These are phyloP conservation scores for Orchesellides sinensis DNA, from an alignment of 2,888 invertebrate genomes.

Conservation along the genomic window DNA sequence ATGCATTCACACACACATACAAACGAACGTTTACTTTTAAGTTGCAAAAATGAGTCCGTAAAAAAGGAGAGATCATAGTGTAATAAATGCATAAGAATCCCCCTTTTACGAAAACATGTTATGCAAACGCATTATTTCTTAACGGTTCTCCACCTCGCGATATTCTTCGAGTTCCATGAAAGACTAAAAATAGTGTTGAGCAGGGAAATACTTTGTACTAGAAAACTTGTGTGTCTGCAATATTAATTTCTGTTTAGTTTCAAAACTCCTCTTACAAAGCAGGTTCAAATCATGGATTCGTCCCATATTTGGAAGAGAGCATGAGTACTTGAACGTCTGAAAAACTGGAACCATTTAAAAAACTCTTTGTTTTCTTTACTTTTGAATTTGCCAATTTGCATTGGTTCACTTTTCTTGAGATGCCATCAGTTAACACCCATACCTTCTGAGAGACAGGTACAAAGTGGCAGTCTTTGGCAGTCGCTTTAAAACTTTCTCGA, in stretches of 20 bases:
- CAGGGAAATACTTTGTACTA: slow-evolving; percentile 74
- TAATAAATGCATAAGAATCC: slow-evolving; percentile 65
- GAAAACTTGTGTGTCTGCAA: slow-evolving; percentile 64
- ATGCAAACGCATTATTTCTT: slow-evolving; percentile 41
- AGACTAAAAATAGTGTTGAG: slow-evolving; percentile 74
- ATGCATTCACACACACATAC: slow-evolving; percentile 40
- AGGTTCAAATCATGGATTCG: slow-evolving; percentile 44
- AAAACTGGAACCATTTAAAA: slow-evolving; percentile 44
- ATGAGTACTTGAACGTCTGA: slow-evolving; percentile 55
- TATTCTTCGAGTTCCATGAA: slow-evolving; percentile 68
- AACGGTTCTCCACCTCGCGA: slow-evolving; percentile 45
- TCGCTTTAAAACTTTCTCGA: slow-evolving; percentile 43
- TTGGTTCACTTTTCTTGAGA: slow-evolving; percentile 23
- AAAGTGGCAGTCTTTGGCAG: slow-evolving; percentile 70
- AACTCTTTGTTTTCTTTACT: slow-evolving; percentile 13
- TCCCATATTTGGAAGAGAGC: slow-evolving; percentile 57
- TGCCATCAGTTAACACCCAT: slow-evolving; percentile 58
- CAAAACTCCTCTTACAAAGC: slow-evolving; percentile 37
- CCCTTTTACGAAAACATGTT: slow-evolving; percentile 62
- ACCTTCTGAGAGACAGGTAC: slow-evolving; percentile 69
- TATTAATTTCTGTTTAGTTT: slow-evolving; percentile 20
- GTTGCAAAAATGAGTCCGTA: slow-evolving; percentile 61
- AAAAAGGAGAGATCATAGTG: slow-evolving; percentile 65
- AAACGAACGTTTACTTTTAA: slow-evolving; percentile 11
- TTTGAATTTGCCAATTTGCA: slow-evolving; percentile 39